Evolutionary conservation across 2,888 invertebrate species (phyloP).

Genomic region (Callimorpha dominula): DNA sequence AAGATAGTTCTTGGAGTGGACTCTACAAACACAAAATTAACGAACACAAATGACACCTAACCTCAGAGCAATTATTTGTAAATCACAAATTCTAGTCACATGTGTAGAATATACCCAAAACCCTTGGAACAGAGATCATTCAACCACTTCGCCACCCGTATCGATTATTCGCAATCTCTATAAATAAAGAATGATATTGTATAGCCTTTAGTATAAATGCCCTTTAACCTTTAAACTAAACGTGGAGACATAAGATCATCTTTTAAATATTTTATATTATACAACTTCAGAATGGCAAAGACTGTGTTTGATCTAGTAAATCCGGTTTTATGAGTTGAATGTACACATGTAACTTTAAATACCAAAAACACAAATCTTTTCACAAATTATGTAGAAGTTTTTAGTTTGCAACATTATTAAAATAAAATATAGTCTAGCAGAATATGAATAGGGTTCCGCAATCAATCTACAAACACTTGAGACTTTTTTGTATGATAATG

Average conservation of each 20-base stretch:
- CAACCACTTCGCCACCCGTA: neutral
- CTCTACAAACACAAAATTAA: neutral
- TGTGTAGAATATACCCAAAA: neutral
- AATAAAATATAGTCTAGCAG: neutral
- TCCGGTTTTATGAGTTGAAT: slow-evolving; percentile 28
- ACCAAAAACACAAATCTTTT: slow-evolving; percentile 9
- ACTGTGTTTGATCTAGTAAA: slow-evolving; percentile 20
- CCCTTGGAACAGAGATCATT: neutral
- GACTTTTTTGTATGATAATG: too few relatives aligned
- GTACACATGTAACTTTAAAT: slow-evolving; percentile 19
- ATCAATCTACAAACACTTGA: too few relatives aligned
- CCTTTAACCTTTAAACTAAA: slow-evolving; percentile 4
- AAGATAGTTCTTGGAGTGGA: neutral
- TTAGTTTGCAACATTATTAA: slow-evolving; percentile 6
- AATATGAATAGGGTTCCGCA: neutral
- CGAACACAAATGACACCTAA: neutral
- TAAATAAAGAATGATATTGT: neutral
- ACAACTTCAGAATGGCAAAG: slow-evolving; percentile 14
- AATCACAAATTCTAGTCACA: neutral
- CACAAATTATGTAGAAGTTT: slow-evolving; percentile 6
- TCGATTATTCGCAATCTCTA: neutral
- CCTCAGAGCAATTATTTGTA: neutral
- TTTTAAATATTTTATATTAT: neutral
- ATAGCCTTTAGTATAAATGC: neutral
- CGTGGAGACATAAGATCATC: neutral